These are phyloP conservation scores for Atta cephalotes DNA, from an alignment of 1,140 invertebrate species.

Conservation along the genomic window DNA sequence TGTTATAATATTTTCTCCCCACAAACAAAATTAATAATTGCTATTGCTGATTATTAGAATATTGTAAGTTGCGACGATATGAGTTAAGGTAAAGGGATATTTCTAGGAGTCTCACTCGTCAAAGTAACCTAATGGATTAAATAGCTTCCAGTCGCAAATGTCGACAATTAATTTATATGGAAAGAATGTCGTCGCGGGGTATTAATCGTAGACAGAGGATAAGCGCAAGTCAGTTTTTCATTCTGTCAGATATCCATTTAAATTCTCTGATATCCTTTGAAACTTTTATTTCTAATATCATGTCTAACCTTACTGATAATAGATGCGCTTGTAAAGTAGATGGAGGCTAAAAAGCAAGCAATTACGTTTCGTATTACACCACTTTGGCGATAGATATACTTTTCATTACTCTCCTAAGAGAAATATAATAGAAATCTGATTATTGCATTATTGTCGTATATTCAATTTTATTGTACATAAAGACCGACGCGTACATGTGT, in stretches of 20 bases:
- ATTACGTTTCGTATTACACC: neutral
- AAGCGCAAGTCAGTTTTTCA: conserved; percentile 22
- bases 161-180: conserved; percentile 47
- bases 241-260: conserved; percentile 31
- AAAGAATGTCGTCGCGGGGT: conserved; percentile 18
- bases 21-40: neutral
- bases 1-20: neutral
- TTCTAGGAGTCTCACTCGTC: conserved; percentile 37
- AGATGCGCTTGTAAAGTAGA: neutral
- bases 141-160: conserved; percentile 24
- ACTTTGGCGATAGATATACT: neutral
- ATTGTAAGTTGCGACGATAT: neutral
- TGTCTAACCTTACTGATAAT: neutral
- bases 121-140: conserved; percentile 47
- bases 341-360: neutral
- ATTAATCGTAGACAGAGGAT: conserved; percentile 28
- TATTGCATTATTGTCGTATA: neutral
- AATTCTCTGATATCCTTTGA: conserved; percentile 15
- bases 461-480: neutral
- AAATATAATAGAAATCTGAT: conserved; percentile 1
- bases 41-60: neutral
- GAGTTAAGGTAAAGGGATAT: conserved; percentile 37
- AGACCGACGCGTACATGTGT: neutral
- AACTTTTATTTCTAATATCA: conserved; percentile 32
- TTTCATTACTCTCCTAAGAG: neutral